Percentiles rank a stretch among this genome's conserved stretches.
Evolutionary conservation across 2,888 invertebrate genomes (phyloP).

Genomic region (Orgyia antiqua): DNA sequence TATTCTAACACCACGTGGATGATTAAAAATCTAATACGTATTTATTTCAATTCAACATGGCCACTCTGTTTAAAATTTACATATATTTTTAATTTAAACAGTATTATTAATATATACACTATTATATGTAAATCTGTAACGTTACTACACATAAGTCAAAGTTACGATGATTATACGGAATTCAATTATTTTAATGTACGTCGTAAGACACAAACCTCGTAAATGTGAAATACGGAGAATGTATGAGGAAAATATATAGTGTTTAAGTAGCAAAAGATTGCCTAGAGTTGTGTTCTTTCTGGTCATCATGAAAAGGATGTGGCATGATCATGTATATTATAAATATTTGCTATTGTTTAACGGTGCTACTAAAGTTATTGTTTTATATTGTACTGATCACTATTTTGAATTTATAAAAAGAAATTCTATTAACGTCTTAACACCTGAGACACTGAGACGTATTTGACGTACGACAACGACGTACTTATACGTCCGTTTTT

Average conservation of each 20-base stretch:
- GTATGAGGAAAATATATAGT: neutral
- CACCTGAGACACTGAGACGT: too few species aligned
- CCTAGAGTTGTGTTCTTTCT: too few species aligned
- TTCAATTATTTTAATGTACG: neutral
- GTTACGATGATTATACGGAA: slow-evolving; percentile 9
- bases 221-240: neutral
- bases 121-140: slow-evolving; percentile 25
- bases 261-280: neutral
- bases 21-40: neutral
- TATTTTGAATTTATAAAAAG: too few species aligned
- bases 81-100: slow-evolving; percentile 3
- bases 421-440: too few species aligned
- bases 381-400: too few species aligned
- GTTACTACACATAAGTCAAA: slow-evolving; percentile 5
- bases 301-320: too few species aligned
- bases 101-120: slow-evolving; percentile 12
- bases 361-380: too few species aligned
- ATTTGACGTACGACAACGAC: too few species aligned
- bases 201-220: neutral
- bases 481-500: too few species aligned
- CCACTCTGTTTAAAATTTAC: neutral
- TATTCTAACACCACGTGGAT: too few species aligned
- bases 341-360: too few species aligned
- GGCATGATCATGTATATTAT: too few species aligned
- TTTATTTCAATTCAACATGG: neutral